Conservation (phyloP, 1,140 invertebrate genomes). For the Temnothorax curvispinosus region DNA sequence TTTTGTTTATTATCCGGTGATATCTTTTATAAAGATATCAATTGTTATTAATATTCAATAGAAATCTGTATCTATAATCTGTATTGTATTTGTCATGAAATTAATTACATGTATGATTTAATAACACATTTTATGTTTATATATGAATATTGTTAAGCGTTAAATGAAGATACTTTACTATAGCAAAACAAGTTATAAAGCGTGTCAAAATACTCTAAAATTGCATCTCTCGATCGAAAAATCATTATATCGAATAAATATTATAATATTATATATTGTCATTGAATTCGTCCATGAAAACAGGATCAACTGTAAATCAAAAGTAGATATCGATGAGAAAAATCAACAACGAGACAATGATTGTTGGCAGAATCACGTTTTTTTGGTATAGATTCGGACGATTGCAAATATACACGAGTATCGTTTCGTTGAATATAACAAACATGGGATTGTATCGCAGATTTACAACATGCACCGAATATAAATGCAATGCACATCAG, state of each 20-base stretch:
- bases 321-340: conserved; percentile 39
- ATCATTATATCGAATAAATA: conserved; percentile 33
- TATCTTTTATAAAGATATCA: background rate
- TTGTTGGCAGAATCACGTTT: conserved; percentile 37
- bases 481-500: conserved; percentile 20
- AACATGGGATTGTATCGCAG: conserved; percentile 10
- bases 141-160: conserved; percentile 3
- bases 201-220: background rate
- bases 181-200: background rate
- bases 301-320: conserved; percentile 21
- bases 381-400: conserved; percentile 37
- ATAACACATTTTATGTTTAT: background rate
- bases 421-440: conserved; percentile 28
- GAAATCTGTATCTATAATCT: background rate
- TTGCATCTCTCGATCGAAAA: conserved; percentile 10
- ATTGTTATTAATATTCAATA: too few relatives aligned
- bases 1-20: background rate
- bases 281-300: conserved; percentile 18
- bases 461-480: conserved; percentile 20
- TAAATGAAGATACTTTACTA: conserved; percentile 4
- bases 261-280: conserved; percentile 25
- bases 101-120: conserved; percentile 17
- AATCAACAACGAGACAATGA: conserved; percentile 31
- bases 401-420: conserved; percentile 40
- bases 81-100: background rate